phyloP scores from a whole-genome alignment of 2,888 invertebrate species.

The Helleia helle region DNA sequence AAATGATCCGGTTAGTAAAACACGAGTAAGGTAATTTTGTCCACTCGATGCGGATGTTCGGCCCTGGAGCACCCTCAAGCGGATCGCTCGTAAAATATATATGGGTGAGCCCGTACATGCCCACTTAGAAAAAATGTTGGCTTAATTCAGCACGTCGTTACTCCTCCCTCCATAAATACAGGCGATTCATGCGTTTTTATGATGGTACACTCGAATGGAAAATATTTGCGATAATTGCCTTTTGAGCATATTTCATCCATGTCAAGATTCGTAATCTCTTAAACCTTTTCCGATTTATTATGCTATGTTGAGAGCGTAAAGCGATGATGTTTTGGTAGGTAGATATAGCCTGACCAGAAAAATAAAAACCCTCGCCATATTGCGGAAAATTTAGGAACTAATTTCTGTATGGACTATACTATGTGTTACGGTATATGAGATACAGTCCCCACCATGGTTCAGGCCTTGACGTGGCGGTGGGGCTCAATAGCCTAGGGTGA shows the following conservation, averaged over 20 bases:
- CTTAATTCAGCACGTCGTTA: conserved; percentile 64
- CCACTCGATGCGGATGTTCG: conserved; percentile 54
- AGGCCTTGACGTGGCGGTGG: too few species aligned
- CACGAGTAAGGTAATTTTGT: conserved; percentile 55
- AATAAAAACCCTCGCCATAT: too few species aligned
- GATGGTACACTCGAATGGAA: conserved; percentile 25
- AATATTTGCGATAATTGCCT: conserved; percentile 8
- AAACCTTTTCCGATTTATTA: too few species aligned
- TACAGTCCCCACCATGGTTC: too few species aligned
- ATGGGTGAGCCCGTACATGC: conserved; percentile 56
- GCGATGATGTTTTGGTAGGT: too few species aligned
- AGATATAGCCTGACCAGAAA: too few species aligned
- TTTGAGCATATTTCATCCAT: not conserved
- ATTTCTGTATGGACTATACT: too few species aligned
- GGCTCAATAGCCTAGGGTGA: too few species aligned
- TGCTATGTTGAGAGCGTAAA: too few species aligned
- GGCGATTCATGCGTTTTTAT: conserved; percentile 57
- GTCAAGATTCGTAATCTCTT: conserved; percentile 4
- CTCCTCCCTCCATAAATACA: conserved; percentile 49
- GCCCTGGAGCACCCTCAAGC: conserved; percentile 50
- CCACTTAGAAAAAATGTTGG: conserved; percentile 69
- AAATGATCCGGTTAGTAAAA: conserved; percentile 40
- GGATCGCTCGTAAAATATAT: conserved; percentile 68
- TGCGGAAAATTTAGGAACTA: too few species aligned
- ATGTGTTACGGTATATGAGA: too few species aligned